These are phyloP conservation scores for Lathronympha strigana DNA, from an alignment of 2,888 invertebrate species.

Conservation along the genomic window DNA sequence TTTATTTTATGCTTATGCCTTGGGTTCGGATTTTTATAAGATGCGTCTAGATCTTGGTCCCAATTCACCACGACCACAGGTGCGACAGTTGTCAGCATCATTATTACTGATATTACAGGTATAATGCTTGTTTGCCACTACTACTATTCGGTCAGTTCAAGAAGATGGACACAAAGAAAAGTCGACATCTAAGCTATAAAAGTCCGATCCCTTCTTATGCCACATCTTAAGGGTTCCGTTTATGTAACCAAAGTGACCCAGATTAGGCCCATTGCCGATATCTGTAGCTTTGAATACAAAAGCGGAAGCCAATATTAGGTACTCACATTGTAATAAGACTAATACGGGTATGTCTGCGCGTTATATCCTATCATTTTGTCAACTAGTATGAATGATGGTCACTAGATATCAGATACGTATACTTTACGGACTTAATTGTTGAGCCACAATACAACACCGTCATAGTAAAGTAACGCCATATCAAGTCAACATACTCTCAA, in stretches of 20 bases:
- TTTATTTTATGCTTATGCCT: constrained; percentile 30
- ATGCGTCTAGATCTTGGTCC: too few species aligned
- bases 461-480: too few species aligned
- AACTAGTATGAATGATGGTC: background rate
- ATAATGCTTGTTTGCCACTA: background rate
- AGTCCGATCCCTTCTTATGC: background rate
- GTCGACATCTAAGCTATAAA: too few species aligned
- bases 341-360: constrained; percentile 9
- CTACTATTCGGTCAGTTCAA: too few species aligned
- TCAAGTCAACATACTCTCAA: too few species aligned
- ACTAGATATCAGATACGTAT: background rate
- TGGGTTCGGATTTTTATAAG: constrained; percentile 1
- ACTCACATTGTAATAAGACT: background rate
- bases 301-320: background rate
- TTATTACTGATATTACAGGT: too few species aligned
- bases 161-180: too few species aligned
- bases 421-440: too few species aligned
- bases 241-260: background rate
- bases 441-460: too few species aligned
- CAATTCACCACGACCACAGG: too few species aligned
- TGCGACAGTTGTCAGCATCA: too few species aligned
- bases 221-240: background rate
- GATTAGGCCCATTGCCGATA: background rate
- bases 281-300: constrained; percentile 1
- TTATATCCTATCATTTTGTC: background rate